Evolutionary conservation across 2,797 vertebrate genomes (phyloP).

Genomic region (Halcyon chelicuti): DNA sequence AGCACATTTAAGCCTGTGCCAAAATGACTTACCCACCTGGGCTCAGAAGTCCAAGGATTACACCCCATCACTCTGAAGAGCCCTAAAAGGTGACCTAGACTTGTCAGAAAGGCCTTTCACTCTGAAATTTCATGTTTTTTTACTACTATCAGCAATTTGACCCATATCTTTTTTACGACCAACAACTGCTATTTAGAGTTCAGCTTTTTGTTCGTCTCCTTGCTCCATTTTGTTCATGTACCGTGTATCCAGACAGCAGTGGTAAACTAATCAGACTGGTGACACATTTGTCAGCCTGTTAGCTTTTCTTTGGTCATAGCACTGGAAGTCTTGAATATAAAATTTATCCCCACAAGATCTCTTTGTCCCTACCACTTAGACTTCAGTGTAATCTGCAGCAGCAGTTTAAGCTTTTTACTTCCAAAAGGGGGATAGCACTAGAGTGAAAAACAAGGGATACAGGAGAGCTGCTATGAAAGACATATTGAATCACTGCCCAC

Average conservation of each 20-base stretch:
- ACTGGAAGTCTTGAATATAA: not conserved
- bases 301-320: not conserved
- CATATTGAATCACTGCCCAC: slow-evolving; percentile 31
- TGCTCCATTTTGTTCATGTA: not conserved
- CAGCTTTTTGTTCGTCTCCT: not conserved
- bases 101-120: not conserved
- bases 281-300: not conserved
- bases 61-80: not conserved
- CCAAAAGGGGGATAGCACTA: not conserved
- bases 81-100: not conserved
- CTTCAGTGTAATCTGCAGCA: not conserved
- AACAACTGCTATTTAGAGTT: not conserved
- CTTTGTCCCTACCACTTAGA: slow-evolving; percentile 19
- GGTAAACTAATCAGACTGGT: not conserved
- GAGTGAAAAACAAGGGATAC: slow-evolving; percentile 24
- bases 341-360: not conserved
- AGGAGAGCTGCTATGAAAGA: slow-evolving; percentile 22
- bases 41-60: not conserved
- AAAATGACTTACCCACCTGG: not conserved
- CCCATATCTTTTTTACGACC: not conserved
- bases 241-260: not conserved
- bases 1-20: not conserved
- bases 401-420: not conserved
- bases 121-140: not conserved
- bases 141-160: not conserved